These are phyloP conservation scores for Euglossa dilemma DNA, from an alignment of 1,140 invertebrate genomes.

Conservation along the genomic window DNA sequence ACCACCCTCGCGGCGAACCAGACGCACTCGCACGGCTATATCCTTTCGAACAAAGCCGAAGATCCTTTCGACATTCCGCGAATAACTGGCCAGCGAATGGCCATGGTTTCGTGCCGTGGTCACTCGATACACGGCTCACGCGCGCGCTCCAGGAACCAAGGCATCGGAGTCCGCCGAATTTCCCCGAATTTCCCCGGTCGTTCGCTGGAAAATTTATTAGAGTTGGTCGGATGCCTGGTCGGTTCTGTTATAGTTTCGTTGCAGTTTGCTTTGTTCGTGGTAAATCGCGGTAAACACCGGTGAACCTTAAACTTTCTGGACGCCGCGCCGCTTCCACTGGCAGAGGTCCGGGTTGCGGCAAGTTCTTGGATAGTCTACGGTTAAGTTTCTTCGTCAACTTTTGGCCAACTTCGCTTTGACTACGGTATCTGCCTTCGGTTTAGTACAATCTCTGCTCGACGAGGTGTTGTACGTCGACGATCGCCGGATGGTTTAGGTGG, in stretches of 20 bases:
- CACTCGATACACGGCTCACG: conserved; percentile 46
- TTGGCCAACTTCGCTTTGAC: neutral
- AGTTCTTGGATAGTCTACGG: neutral
- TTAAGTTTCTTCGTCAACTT: neutral
- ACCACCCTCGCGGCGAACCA: conserved; percentile 19
- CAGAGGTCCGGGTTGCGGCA: neutral
- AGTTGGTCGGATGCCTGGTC: neutral
- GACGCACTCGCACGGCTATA: conserved; percentile 8
- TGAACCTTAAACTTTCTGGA: neutral
- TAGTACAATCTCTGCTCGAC: too few relatives aligned
- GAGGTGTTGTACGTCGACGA: too few relatives aligned
- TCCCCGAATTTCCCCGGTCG: neutral
- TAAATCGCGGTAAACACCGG: neutral
- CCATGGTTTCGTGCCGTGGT: conserved; percentile 16
- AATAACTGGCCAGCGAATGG: conserved; percentile 42
- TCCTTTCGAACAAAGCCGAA: conserved; percentile 52
- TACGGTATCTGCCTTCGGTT: neutral
- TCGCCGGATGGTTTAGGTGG: too few relatives aligned
- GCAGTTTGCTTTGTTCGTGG: neutral
- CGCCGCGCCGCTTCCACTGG: neutral
- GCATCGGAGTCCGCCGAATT: neutral
- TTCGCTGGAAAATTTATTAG: neutral
- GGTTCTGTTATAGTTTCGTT: neutral
- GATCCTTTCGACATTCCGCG: conserved; percentile 47
- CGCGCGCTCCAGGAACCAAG: neutral